Percentiles rank a stretch among this genome's conserved stretches.
These are phyloP conservation scores for Petrophora chlorosata DNA, from an alignment of 2,888 invertebrate species.

Conservation along the genomic window DNA sequence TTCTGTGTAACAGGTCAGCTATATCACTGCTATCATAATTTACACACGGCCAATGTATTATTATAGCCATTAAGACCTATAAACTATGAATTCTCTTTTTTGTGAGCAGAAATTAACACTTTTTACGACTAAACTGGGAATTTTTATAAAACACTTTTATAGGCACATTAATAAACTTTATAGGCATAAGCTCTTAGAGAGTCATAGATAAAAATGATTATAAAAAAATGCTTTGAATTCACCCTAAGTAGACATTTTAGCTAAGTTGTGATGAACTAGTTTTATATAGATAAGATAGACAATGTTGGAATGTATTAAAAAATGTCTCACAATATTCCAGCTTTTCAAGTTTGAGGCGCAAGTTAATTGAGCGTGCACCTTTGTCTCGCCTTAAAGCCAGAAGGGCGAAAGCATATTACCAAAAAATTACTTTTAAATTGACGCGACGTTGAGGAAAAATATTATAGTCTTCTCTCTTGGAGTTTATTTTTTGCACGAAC, in stretches of 20 bases:
- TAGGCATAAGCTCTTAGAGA: conserved; percentile 23
- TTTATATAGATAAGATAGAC: conserved; percentile 6
- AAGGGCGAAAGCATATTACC: conserved; percentile 31
- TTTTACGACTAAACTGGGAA: conserved; percentile 18
- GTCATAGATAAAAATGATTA: conserved; percentile 26
- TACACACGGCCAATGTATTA: too few species aligned
- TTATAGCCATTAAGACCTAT: too few species aligned
- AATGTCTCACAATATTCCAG: conserved; percentile 32
- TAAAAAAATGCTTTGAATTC: conserved; percentile 18
- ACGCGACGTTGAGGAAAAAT: conserved; percentile 30
- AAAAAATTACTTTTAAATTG: conserved; percentile 30
- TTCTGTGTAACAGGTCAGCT: too few species aligned
- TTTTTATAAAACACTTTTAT: conserved; percentile 28
- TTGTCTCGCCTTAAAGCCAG: conserved; percentile 35
- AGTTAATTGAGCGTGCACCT: conserved; percentile 41
- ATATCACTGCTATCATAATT: too few species aligned
- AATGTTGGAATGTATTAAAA: conserved; percentile 7
- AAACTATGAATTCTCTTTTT: conserved; percentile 1
- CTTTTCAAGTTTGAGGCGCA: conserved; percentile 35
- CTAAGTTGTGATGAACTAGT: conserved; percentile 18
- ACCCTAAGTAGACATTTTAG: conserved; percentile 17
- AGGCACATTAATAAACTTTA: conserved; percentile 22
- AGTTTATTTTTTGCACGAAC: conserved; percentile 24
- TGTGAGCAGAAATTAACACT: conserved; percentile 16
- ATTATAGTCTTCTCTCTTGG: conserved; percentile 12